Evolutionary conservation across 2,888 invertebrate species (phyloP), one percentile per base, ranked within the genome.

Genomic region (Cheilosia vulpina): DNA sequence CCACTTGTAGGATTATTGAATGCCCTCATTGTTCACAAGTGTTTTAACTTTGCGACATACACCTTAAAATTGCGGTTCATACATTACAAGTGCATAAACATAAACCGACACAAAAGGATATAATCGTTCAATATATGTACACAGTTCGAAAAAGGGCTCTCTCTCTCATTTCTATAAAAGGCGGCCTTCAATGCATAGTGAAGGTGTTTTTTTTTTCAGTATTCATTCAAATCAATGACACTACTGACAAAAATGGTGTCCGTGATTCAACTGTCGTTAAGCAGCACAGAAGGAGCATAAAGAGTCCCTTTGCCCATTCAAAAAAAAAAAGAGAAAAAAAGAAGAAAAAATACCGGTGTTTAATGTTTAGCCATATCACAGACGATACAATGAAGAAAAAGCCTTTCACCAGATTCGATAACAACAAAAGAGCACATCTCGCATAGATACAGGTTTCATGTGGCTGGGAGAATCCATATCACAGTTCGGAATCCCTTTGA

Each of bases 251-350:
- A 65, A 77, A 65, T 55, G 27, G 21, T 72, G 68, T 80, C 66
- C 60, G 50, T 80, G 84, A 80, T 76, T 85, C 71, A 85, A 85
- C 84, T 62, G 62, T 78, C 78, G 78, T 83, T 83, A 83, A 77
- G 72, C 58, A 66, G 58, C 72, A 60, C 69, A 82, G 68, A 76
- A 79, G 68, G 72, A 73, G 63, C 41, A 63, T 62, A 76, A 68
- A 58, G 68, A 21, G 45, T 75, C 65, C 65, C 75, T 84, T 75
- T 79, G 66, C 43, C 73, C 63, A 62, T 63, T 47, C 24, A 41
- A 47, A 38, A 3, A 38, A 21, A 43, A 21, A 60, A 31, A 27
- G 21, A 31, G 5, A 27, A 27, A 27, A 6, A 62, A 21, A 43
- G 52, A 15, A 55, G 24, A 43, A 43, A 15, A 55, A 41, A 34